Percentiles rank a stretch among this genome's conserved stretches.
Conservation (phyloP, 2,888 invertebrate genomes). For the Phytoseiulus persimilis region DNA sequence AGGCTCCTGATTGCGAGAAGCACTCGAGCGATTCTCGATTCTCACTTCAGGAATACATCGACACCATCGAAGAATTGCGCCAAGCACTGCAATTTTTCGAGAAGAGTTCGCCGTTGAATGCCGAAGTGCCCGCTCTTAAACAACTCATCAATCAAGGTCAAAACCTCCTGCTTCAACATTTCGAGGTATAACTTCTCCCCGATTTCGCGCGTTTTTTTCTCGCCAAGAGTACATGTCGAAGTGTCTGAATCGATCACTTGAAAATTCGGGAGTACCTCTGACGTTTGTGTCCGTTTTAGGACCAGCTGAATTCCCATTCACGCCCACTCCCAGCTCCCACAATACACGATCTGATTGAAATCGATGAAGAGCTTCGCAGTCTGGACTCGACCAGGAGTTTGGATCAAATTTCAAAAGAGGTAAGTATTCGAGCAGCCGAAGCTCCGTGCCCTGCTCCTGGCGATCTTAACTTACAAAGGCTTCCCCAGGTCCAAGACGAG, state of each 20-base stretch:
- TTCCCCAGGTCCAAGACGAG: slow-evolving; percentile 44
- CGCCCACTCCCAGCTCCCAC: slow-evolving; percentile 74
- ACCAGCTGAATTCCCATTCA: slow-evolving; percentile 32
- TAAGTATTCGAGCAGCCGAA: not conserved
- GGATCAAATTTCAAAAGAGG: slow-evolving; percentile 37
- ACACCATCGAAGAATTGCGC: slow-evolving; percentile 21
- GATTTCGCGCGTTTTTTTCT: no score
- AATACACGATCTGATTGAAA: slow-evolving; percentile 74
- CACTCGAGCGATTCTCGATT: not conserved
- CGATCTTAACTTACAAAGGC: not conserved
- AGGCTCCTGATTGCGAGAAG: no score
- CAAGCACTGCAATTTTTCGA: slow-evolving; percentile 22
- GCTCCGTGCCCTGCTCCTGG: slow-evolving; percentile 49
- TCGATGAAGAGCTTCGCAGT: slow-evolving; percentile 63
- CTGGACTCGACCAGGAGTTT: slow-evolving; percentile 22
- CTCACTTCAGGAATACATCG: slow-evolving; percentile 10
- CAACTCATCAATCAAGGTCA: slow-evolving; percentile 21
- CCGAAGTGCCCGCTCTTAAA: slow-evolving; percentile 12
- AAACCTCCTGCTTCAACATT: slow-evolving; percentile 14
- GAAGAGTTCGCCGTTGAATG: slow-evolving; percentile 26
- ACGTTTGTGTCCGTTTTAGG: not conserved
- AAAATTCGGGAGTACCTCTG: not conserved
- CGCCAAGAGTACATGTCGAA: no score
- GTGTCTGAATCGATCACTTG: no score
- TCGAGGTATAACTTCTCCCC: not conserved